Percentiles rank a stretch among this genome's conserved stretches.
These are phyloP conservation scores for Brenthis ino DNA, from an alignment of 2,888 invertebrate species.

Conservation along the genomic window DNA sequence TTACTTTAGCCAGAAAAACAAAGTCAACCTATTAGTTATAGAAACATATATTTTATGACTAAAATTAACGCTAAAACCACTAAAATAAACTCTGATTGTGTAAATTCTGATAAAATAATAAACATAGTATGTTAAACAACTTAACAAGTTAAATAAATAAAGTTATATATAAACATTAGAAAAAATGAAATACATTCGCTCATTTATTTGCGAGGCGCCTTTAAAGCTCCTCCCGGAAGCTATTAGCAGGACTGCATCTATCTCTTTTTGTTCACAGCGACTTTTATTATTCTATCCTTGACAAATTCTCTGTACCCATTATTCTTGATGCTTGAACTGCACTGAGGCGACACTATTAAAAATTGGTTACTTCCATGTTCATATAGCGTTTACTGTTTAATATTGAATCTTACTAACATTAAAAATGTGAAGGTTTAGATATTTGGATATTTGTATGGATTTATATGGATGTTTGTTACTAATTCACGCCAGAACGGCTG, in stretches of 20 bases:
- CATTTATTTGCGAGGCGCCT: constrained; percentile 72
- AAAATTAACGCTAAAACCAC: constrained; percentile 14
- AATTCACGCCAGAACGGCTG: no score
- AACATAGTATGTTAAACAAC: no score
- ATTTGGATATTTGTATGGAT: no score
- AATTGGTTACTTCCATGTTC: constrained; percentile 4
- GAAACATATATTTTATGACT: no score
- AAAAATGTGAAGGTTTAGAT: no score
- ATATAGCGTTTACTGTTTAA: neutral
- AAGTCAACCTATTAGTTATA: no score
- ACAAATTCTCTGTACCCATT: constrained; percentile 58
- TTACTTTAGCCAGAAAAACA: no score
- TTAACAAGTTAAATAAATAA: no score
- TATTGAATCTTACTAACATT: no score
- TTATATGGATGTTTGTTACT: no score
- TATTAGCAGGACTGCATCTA: constrained; percentile 65
- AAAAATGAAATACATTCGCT: constrained; percentile 58
- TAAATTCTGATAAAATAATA: no score
- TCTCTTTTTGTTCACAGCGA: constrained; percentile 51
- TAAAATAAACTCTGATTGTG: neutral
- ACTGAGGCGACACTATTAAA: constrained; percentile 37
- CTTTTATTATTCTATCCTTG: constrained; percentile 57
- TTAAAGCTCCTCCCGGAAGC: constrained; percentile 56
- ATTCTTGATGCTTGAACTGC: constrained; percentile 59
- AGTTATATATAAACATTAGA: constrained; percentile 44